Base-by-base conservation (phyloP, 2,888 invertebrate species). In the Hirtodrosophila histrioides region DNA sequence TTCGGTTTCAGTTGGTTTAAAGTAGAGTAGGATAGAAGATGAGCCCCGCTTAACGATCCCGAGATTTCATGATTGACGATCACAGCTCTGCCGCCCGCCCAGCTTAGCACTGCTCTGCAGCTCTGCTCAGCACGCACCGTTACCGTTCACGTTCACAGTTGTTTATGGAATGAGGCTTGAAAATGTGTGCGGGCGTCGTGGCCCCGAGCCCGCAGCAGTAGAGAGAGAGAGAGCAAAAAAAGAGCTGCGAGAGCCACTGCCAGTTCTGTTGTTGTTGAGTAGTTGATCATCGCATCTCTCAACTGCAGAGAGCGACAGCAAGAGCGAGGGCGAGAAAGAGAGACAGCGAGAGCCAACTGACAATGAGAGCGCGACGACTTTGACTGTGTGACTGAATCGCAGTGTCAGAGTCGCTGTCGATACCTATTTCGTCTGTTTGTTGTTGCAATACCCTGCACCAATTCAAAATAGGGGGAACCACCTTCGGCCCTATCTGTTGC, bases 71-170 rank as follows among this genome's bases (percentile, higher is more conserved):
- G 27, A 35, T 43, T 48, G 37, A 64, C 43, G 61, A 48, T 61
- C 55, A 39, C n/a, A n/a, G n/a, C n/a, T n/a, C n/a, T n/a, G n/a
- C n/a, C n/a, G n/a, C n/a, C n/a, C n/a, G 51, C 50, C 1, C 23
- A 35, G 35, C 51, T 31, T 56, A 23, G 45, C 37, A 68, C 37
- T 48, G 50, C 60, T 5, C 3, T 37, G 2, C 35, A 35, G 37
- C 50, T 29, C 68, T 27, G 56, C 41, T 68, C 40, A 46, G 54
- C 66, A 81, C 79, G 83, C 79, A 79, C 79, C 86, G 83, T 79
- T 79, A 79, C 79, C 79, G 83, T 75, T 86, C 88, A 86, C 81
- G 81, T 88, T 82, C 86, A 86, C 86, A 86, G 88, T 81, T 75
- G 83, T 78, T 80, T 71, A 67, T 80, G 83, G 74, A 86, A 76